Evolutionary conservation across 2,888 invertebrate species (phyloP).

Genomic region (Lumbricus terrestris): DNA sequence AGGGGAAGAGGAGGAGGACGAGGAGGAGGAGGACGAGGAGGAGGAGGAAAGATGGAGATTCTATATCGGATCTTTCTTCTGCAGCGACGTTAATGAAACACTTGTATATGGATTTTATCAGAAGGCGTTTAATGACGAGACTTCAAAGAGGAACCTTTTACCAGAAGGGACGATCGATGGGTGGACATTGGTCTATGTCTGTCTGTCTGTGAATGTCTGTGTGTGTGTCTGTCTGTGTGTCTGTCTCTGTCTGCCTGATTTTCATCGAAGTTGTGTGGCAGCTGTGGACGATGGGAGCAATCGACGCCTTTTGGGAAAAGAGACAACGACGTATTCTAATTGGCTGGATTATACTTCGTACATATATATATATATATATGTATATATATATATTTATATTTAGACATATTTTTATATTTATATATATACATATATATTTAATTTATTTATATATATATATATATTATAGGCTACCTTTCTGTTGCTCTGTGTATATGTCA

Average conservation of each 20-base stretch:
- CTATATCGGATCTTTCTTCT: too few relatives aligned
- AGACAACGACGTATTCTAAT: background rate
- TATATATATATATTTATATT: too few relatives aligned
- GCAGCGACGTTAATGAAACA: constrained; percentile 3
- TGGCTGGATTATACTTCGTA: background rate
- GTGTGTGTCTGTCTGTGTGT: background rate
- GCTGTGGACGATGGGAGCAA: background rate
- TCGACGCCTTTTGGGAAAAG: background rate
- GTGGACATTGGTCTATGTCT: background rate
- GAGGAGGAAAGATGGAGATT: background rate
- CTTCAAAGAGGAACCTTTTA: background rate
- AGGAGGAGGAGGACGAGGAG: too few relatives aligned
- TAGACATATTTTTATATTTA: too few relatives aligned
- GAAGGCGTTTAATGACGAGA: background rate
- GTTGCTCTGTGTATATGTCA: too few relatives aligned
- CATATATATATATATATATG: too few relatives aligned
- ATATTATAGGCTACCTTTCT: too few relatives aligned
- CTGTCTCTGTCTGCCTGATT: background rate
- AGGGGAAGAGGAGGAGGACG: too few relatives aligned
- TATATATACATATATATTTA: too few relatives aligned
- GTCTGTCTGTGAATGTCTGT: background rate
- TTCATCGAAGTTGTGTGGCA: background rate
- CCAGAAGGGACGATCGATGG: background rate
- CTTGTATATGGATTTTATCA: background rate
- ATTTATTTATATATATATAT: too few relatives aligned